These are phyloP conservation scores for Orchesella flavescens DNA, from an alignment of 2,888 invertebrate species.

Conservation along the genomic window DNA sequence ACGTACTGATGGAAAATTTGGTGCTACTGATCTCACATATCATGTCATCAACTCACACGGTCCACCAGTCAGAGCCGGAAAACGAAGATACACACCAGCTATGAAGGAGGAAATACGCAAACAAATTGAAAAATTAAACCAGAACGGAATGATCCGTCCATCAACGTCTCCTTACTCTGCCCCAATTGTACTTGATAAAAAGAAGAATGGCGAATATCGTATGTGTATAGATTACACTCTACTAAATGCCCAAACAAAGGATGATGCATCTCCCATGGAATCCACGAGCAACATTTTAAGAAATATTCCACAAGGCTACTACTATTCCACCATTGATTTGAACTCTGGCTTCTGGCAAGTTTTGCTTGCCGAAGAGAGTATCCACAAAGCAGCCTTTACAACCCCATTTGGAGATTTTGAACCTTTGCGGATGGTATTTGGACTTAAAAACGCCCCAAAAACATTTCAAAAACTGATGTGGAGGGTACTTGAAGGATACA, in stretches of 20 bases:
- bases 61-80: background rate
- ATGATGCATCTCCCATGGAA: constrained; percentile 22
- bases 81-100: background rate
- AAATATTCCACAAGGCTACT: constrained; percentile 36
- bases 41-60: constrained; percentile 40
- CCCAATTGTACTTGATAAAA: constrained; percentile 22
- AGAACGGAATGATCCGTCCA: constrained; percentile 16
- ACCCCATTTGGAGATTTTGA: constrained; percentile 36
- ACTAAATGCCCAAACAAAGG: constrained; percentile 33
- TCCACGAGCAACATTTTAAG: constrained; percentile 4
- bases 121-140: constrained; percentile 26
- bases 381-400: constrained; percentile 42
- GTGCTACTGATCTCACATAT: constrained; percentile 1
- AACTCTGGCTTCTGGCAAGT: constrained; percentile 46
- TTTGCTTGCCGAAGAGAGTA: constrained; percentile 16
- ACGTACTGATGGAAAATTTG: background rate
- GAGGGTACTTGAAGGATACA: constrained; percentile 28
- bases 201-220: constrained; percentile 19
- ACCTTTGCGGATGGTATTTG: constrained; percentile 44
- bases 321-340: constrained; percentile 38
- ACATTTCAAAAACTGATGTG: constrained; percentile 49
- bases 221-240: constrained; percentile 28
- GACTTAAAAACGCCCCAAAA: constrained; percentile 38
- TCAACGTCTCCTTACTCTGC: constrained; percentile 16
- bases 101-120: background rate